Conservation (phyloP, 2,113 vertebrate genomes). For the Oncorhynchus clarkii region DNA sequence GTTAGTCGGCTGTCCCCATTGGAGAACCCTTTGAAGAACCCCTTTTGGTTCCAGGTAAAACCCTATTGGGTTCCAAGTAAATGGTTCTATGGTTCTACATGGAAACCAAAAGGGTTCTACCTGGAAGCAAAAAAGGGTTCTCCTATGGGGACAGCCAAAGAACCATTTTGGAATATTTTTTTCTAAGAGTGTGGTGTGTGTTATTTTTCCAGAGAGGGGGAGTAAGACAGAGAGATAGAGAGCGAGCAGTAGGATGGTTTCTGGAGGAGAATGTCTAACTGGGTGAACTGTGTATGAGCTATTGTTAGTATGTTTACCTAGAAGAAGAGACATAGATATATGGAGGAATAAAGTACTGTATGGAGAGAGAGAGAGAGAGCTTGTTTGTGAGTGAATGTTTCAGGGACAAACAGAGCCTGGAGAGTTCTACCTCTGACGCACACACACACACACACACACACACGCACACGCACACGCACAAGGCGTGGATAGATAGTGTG, state of each 20-base stretch:
- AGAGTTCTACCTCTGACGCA: conserved; percentile 56
- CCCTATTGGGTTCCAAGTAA: too few relatives aligned
- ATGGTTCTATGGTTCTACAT: too few relatives aligned
- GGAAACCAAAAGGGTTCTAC: too few relatives aligned
- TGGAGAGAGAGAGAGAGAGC: neutral
- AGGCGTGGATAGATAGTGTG: neutral
- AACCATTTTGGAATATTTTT: neutral
- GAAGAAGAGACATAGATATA: neutral
- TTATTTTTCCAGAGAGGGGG: conserved; percentile 41
- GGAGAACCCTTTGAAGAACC: too few relatives aligned
- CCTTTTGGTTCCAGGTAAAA: too few relatives aligned
- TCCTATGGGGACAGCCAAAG: too few relatives aligned
- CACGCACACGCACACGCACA: conserved; percentile 33
- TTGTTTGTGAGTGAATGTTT: conserved; percentile 60
- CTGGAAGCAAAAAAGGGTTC: too few relatives aligned
- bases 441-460: neutral
- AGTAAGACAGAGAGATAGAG: neutral
- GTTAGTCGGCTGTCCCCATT: too few relatives aligned
- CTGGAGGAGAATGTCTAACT: too few relatives aligned
- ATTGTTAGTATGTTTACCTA: too few relatives aligned
- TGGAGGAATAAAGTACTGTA: too few relatives aligned
- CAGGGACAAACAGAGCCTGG: conserved; percentile 61
- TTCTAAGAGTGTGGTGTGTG: neutral
- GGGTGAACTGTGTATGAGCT: too few relatives aligned
- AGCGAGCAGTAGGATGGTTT: neutral